Base-by-base conservation (phyloP, 1,140 invertebrate genomes). In the Micrasema minimum region DNA sequence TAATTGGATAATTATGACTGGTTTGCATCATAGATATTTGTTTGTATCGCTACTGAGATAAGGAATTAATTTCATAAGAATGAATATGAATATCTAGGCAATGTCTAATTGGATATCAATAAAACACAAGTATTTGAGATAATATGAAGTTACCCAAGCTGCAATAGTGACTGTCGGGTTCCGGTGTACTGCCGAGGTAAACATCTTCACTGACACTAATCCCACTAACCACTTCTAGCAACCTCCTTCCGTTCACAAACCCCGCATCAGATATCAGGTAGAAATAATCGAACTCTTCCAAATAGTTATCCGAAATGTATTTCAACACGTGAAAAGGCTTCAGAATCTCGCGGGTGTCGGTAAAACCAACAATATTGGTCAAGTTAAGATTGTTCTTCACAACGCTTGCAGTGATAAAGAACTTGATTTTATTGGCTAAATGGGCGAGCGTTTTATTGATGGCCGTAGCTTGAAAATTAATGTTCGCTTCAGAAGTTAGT, bases 251-350 rank as follows among this genome's bases (percentile, higher is more conserved):
- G 79, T 95, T 91, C 14, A 97, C 83, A 78, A 92, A 96, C 6
- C 89, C 91, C 10, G 86, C 87, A 81, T 97, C 95, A 23, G 91
- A 91, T 2, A 93, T 87, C 23, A 98, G 84, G 78, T 95, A 92
- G 81, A 95, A 97, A 80, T 93, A 98, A 82, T 97, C 94, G 83
- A 91, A 97, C 70, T 93, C 91, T 62, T 96, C 90, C 9, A 93
- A 79, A 82, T 93, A 96, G 79, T 95, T 94, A 70, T 96, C 94
- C 14, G 89, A 89, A 5, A 97, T 89, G 77, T 97, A 97, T 79
- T 96, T 95, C 22, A 98, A 84, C 3, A 93, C 88, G 77, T 96
- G 92, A 80, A 94, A 93, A 1, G 92, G 90, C 76, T 91, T 89
- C 2, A 93, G 82, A 76, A 90, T 89, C 71, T 87, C 87, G 62